phyloP scores from a whole-genome alignment of 2,888 invertebrate genomes.

The Limenitis camilla region DNA sequence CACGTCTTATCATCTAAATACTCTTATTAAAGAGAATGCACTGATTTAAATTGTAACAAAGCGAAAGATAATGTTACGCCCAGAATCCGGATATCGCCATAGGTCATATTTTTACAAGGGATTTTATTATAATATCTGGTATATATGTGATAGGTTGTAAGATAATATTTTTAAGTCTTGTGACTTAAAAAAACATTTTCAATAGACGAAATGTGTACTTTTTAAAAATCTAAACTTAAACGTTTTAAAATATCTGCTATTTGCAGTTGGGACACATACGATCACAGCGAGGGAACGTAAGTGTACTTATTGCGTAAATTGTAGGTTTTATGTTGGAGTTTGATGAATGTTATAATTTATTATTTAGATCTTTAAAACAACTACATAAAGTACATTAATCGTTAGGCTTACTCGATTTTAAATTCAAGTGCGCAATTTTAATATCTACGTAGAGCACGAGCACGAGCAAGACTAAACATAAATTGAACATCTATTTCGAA shows the following conservation, averaged over 20 bases:
- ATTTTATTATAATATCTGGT: neutral
- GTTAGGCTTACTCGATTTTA: neutral
- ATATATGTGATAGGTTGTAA: neutral
- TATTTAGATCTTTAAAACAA: too few relatives aligned
- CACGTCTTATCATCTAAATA: constrained; percentile 66
- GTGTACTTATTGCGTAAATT: too few relatives aligned
- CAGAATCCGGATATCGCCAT: constrained; percentile 19
- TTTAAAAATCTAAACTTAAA: too few relatives aligned
- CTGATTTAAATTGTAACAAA: constrained; percentile 52
- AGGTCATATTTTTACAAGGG: constrained; percentile 12
- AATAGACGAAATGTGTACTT: too few relatives aligned
- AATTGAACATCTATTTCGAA: constrained; percentile 7
- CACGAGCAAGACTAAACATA: constrained; percentile 11
- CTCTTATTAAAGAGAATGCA: constrained; percentile 56
- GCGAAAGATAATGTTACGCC: constrained; percentile 41
- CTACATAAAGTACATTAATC: neutral
- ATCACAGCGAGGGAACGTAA: too few relatives aligned
- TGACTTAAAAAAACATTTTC: neutral
- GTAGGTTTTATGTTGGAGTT: too few relatives aligned
- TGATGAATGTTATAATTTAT: too few relatives aligned
- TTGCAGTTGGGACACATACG: too few relatives aligned
- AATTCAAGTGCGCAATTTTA: neutral
- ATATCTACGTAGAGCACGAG: constrained; percentile 5
- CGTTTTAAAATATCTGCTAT: too few relatives aligned
- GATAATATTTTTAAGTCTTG: neutral